Conservation (phyloP, 2,113 vertebrate species). For the Hippopotamus amphibius region DNA sequence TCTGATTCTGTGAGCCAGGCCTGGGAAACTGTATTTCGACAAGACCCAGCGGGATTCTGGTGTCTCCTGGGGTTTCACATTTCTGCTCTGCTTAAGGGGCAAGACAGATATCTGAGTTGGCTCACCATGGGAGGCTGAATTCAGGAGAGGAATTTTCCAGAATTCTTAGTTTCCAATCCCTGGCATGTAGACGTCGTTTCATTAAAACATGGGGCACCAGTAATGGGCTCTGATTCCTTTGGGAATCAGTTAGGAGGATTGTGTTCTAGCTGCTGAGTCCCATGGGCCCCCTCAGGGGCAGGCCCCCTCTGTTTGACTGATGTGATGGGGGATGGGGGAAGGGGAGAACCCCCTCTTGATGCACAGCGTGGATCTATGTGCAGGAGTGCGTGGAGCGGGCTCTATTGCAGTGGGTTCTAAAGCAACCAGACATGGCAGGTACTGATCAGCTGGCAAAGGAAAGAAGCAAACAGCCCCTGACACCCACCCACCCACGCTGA, state of each 20-base stretch:
- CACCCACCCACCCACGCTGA: neutral
- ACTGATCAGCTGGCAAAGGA: neutral
- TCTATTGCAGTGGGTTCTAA: fast-evolving
- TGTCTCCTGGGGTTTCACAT: neutral
- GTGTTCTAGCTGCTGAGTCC: neutral
- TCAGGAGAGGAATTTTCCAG: fast-evolving
- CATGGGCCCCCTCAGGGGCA: fast-evolving
- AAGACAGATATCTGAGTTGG: fast-evolving
- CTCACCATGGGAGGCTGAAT: fast-evolving
- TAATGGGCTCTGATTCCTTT: neutral
- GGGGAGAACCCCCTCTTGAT: neutral
- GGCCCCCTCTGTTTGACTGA: neutral
- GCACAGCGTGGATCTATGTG: fast-evolving
- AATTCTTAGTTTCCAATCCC: neutral
- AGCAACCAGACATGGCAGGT: neutral
- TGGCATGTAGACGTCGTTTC: fast-evolving
- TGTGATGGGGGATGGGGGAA: fast-evolving
- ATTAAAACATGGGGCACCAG: neutral
- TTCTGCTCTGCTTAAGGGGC: neutral
- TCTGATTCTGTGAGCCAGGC: no score
- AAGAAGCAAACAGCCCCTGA: neutral
- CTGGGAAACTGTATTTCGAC: neutral
- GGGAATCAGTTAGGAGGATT: neutral
- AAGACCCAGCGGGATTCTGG: neutral
- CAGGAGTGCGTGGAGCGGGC: no score